Evolutionary conservation across 2,888 invertebrate genomes (phyloP).

Genomic region (Cyclophora albipunctata): DNA sequence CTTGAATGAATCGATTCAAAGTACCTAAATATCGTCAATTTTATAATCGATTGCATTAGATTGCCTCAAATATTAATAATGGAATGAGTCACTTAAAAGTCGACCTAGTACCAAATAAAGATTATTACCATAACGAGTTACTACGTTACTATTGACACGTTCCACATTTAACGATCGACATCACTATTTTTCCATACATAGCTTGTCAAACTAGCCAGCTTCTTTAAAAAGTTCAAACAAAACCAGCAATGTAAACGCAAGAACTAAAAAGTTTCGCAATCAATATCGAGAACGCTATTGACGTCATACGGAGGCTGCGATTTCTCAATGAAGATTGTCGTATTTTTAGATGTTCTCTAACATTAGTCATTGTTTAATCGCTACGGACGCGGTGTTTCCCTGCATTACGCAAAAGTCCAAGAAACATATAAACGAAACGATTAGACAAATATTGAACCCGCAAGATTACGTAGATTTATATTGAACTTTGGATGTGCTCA

Average conservation of each 20-base stretch:
- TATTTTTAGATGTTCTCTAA: conserved; percentile 12
- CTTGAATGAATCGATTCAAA: too few species aligned
- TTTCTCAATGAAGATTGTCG: conserved; percentile 31
- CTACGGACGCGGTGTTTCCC: conserved; percentile 34
- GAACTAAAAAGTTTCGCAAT: too few species aligned
- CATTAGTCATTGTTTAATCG: conserved; percentile 21
- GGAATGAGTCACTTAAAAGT: too few species aligned
- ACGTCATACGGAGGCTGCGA: conserved; percentile 36
- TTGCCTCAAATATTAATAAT: too few species aligned
- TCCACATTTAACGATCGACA: conserved; percentile 2
- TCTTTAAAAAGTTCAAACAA: neutral
- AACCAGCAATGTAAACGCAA: neutral
- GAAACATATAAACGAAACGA: conserved; percentile 8
- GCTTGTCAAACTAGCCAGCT: conserved; percentile 3
- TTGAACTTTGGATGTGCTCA: conserved; percentile 10
- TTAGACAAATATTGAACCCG: conserved; percentile 1
- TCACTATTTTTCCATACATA: conserved; percentile 9
- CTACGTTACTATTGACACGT: conserved; percentile 27
- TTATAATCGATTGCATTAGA: too few species aligned
- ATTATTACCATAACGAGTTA: conserved; percentile 40
- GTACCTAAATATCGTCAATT: too few species aligned
- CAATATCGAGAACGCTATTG: conserved; percentile 10
- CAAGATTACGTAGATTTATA: conserved; percentile 14
- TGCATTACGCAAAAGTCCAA: conserved; percentile 6
- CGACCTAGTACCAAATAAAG: too few species aligned